Percentiles rank a stretch among this genome's conserved stretches.
phyloP scores from a whole-genome alignment of 2,113 vertebrate genomes.

The Hippocampus comes region DNA sequence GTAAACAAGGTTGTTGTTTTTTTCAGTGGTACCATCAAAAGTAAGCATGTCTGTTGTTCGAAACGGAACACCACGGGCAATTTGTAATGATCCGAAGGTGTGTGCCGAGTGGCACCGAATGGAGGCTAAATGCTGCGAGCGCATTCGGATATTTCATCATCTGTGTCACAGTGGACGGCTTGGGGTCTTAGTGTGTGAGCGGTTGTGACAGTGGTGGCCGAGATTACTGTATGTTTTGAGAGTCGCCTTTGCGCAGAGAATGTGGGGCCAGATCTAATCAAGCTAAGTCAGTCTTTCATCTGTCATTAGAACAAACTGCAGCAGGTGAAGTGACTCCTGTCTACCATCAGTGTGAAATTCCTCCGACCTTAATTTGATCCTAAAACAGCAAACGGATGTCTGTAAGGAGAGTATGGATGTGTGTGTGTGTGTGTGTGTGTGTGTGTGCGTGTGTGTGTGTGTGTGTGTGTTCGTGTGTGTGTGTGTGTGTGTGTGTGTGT shows the following conservation, averaged over 20 bases:
- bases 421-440: conserved; percentile 23
- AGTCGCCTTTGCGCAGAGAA: conserved; percentile 50
- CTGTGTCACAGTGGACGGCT: conserved; percentile 20
- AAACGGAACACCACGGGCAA: conserved; percentile 15
- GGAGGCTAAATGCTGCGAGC: conserved; percentile 3
- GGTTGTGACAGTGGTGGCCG: conserved; percentile 44
- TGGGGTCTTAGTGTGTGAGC: conserved; percentile 30
- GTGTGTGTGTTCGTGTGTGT: conserved; percentile 12
- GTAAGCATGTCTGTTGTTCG: conserved; percentile 32
- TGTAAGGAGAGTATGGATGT: conserved; percentile 36
- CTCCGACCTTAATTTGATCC: conserved; percentile 75
- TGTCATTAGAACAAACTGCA: conserved; percentile 69
- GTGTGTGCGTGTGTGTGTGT: conserved; percentile 23
- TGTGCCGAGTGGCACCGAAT: conserved; percentile 20
- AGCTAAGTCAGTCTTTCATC: conserved; percentile 61
- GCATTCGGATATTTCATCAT: conserved; percentile 42
- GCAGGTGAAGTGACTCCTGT: conserved; percentile 66
- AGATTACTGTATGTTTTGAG: conserved; percentile 58
- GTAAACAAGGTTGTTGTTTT: conserved; percentile 46
- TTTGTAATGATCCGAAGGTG: neutral
- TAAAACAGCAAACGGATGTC: conserved; percentile 74
- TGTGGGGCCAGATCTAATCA: conserved; percentile 59
- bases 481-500: too few relatives aligned
- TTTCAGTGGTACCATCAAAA: conserved; percentile 49
- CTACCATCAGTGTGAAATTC: conserved; percentile 72